phyloP scores from a whole-genome alignment of 2,113 vertebrate species.

The Prunella fulvescens region DNA sequence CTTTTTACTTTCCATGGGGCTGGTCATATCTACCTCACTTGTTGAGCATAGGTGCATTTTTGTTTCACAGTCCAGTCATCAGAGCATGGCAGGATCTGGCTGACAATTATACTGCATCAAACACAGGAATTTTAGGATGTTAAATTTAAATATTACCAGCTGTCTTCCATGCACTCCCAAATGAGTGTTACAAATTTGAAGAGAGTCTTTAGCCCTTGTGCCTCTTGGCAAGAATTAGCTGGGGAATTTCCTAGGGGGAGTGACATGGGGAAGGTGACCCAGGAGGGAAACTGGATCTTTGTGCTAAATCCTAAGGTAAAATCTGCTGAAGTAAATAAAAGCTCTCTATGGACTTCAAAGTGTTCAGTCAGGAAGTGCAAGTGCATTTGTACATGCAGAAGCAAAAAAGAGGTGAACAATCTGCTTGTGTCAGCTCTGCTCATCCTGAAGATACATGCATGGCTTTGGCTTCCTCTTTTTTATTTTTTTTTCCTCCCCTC shows the following conservation, averaged over 20 bases:
- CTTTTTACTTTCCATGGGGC: neutral
- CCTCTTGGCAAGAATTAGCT: neutral
- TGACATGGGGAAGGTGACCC: neutral
- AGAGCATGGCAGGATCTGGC: neutral
- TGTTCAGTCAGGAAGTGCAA: neutral
- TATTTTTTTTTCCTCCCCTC: neutral
- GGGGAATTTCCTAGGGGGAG: neutral
- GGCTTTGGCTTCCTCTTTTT: neutral
- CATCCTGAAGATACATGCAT: neutral
- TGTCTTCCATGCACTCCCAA: neutral
- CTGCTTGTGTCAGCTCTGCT: constrained; percentile 27
- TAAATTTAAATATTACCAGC: neutral
- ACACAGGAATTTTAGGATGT: neutral
- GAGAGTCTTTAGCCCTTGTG: neutral
- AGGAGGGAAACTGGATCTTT: neutral
- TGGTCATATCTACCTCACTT: neutral
- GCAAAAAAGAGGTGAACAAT: neutral
- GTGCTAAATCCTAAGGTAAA: neutral
- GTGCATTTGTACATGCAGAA: neutral
- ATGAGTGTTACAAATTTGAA: neutral
- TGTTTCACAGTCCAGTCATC: neutral
- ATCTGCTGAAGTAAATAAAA: neutral
- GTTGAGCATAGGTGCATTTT: neutral
- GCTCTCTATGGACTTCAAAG: neutral
- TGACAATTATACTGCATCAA: neutral